phyloP scores from a whole-genome alignment of 2,888 invertebrate genomes.

The Schizotus pectinicornis region DNA sequence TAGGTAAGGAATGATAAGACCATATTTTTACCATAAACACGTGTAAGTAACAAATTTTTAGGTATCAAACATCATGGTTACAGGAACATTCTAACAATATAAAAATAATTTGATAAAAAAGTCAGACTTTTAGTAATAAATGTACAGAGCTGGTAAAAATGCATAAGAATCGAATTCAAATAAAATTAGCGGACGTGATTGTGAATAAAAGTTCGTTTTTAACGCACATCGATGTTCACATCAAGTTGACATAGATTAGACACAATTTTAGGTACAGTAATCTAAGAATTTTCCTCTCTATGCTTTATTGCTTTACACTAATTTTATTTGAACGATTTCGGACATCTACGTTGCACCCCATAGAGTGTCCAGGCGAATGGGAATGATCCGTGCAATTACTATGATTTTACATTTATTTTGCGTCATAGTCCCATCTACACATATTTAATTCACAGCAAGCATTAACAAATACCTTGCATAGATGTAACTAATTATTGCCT shows the following conservation, averaged over 20 bases:
- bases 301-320: constrained; percentile 27
- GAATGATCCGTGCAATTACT: constrained; percentile 70
- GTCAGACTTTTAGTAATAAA: constrained; percentile 38
- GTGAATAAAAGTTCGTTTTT: constrained; percentile 2
- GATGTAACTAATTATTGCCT: constrained; percentile 30
- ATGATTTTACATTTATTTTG: constrained; percentile 16
- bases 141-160: constrained; percentile 29
- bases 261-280: constrained; percentile 6
- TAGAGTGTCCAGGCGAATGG: constrained; percentile 46
- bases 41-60: constrained; percentile 32
- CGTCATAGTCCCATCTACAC: constrained; percentile 26
- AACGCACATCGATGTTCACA: constrained; percentile 5
- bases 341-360: constrained; percentile 49
- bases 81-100: constrained; percentile 34
- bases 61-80: constrained; percentile 43
- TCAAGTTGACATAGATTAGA: not conserved
- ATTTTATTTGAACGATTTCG: constrained; percentile 28
- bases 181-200: constrained; percentile 29
- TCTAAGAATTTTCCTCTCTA: constrained; percentile 10
- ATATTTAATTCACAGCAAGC: constrained; percentile 6
- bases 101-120: constrained; percentile 36
- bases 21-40: constrained; percentile 67
- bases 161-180: constrained; percentile 28
- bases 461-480: constrained; percentile 12
- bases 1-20: constrained; percentile 71